These are phyloP conservation scores for Oxyteleia sp. DNA, from an alignment of 2,888 invertebrate species.

Conservation along the genomic window DNA sequence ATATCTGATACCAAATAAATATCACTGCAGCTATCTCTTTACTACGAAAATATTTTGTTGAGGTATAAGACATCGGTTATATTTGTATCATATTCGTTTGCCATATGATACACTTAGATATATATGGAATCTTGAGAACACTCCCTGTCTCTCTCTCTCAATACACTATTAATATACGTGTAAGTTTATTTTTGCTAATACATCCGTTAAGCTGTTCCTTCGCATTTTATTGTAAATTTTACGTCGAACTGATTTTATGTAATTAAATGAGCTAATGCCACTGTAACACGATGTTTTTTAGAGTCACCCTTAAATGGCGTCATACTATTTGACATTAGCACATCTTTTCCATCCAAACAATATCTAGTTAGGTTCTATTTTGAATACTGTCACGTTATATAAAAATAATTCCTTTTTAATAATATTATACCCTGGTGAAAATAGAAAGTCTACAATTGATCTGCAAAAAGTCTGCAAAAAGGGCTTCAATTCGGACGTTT, in stretches of 20 bases:
- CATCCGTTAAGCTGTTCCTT: not conserved
- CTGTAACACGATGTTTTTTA: not conserved
- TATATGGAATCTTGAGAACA: constrained; percentile 5
- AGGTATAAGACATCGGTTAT: constrained; percentile 7
- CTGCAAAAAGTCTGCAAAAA: too few species aligned
- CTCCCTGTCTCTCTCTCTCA: too few species aligned
- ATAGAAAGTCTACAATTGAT: too few species aligned
- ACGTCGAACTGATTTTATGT: not conserved
- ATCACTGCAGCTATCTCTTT: constrained; percentile 2
- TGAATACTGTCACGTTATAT: not conserved
- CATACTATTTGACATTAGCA: not conserved
- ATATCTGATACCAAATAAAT: constrained; percentile 8
- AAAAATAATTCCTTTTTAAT: not conserved
- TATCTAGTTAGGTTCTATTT: not conserved
- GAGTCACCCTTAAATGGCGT: constrained; percentile 5
- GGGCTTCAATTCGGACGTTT: too few species aligned
- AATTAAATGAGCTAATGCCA: not conserved
- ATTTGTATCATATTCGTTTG: constrained; percentile 12
- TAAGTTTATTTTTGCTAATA: not conserved
- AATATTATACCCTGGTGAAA: too few species aligned
- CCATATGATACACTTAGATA: constrained; percentile 5
- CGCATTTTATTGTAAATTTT: not conserved
- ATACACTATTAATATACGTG: constrained; percentile 7
- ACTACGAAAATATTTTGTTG: constrained; percentile 20
- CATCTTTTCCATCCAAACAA: not conserved